These are phyloP conservation scores for Spatulosminthurus flaviceps DNA, from an alignment of 2,888 invertebrate species.

Conservation along the genomic window DNA sequence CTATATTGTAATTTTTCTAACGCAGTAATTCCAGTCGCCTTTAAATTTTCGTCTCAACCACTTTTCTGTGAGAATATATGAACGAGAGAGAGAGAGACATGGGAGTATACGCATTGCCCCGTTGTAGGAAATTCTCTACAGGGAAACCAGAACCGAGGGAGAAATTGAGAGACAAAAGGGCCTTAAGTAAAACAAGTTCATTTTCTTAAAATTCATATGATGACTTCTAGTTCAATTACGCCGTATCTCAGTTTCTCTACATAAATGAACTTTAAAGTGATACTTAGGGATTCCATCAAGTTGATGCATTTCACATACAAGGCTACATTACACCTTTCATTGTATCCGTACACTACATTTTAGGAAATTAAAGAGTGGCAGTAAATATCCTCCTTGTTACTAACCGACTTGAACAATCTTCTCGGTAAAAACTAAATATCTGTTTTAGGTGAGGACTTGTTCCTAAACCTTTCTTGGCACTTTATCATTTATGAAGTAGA, in stretches of 20 bases:
- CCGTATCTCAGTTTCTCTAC: neutral
- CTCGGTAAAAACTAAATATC: neutral
- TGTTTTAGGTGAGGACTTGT: neutral
- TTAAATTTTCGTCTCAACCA: neutral
- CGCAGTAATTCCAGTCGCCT: conserved; percentile 1
- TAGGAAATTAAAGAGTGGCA: neutral
- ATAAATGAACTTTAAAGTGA: conserved; percentile 7
- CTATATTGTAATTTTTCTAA: conserved; percentile 7
- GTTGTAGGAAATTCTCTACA: neutral
- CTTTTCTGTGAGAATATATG: conserved; percentile 5
- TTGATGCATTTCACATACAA: neutral
- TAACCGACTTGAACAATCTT: neutral
- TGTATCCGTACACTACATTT: neutral
- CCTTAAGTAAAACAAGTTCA: conserved; percentile 40
- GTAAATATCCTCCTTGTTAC: conserved; percentile 6
- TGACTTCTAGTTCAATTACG: conserved; percentile 12
- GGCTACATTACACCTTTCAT: neutral
- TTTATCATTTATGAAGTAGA: neutral
- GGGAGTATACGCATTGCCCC: neutral
- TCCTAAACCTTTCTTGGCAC: neutral
- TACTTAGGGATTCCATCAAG: conserved; percentile 15
- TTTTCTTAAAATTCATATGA: conserved; percentile 33
- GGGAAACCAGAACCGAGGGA: conserved; percentile 17
- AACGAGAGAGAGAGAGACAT: neutral
- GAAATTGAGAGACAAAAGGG: conserved; percentile 19